A percentile compares a stretch with the other conserved stretches of the same genome.
These are phyloP conservation scores for Eupsittula cactorum DNA, from an alignment of 2,113 vertebrate genomes.

Conservation along the genomic window DNA sequence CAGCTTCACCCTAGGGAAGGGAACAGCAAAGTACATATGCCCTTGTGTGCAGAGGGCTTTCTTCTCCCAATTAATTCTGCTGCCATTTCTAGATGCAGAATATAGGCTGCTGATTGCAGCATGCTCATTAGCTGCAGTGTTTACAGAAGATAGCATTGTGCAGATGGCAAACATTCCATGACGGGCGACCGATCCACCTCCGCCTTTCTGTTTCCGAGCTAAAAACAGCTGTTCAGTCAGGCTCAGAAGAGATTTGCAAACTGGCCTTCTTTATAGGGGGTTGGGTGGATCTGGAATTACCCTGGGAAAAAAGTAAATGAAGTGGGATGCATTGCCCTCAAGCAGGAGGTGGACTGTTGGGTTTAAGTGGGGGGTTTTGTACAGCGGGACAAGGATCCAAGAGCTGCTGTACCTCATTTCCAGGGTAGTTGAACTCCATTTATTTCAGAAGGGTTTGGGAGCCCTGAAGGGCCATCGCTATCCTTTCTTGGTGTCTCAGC, in stretches of 20 bases:
- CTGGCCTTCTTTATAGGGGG: neutral
- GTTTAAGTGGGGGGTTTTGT: neutral
- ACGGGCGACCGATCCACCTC: neutral
- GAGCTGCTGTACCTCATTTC: neutral
- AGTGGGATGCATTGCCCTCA: neutral
- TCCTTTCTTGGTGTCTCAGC: neutral
- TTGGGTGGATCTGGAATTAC: neutral
- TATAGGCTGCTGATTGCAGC: neutral
- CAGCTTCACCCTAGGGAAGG: neutral
- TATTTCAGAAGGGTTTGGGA: neutral
- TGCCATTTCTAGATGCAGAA: neutral
- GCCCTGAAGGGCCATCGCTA: neutral
- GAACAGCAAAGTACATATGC: neutral
- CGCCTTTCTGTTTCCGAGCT: neutral
- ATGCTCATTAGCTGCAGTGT: neutral
- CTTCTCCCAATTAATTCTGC: neutral
- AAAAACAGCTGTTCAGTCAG: neutral
- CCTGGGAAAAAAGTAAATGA: neutral
- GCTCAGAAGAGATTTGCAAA: neutral
- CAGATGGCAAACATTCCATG: slow-evolving; percentile 19
- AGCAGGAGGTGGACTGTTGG: neutral
- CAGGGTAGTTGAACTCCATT: neutral
- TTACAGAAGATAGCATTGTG: slow-evolving; percentile 44
- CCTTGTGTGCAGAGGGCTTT: neutral
- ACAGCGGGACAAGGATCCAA: neutral